Percentiles rank a stretch among this genome's conserved stretches.
Conservation (phyloP, 1,140 invertebrate species). For the Heliconius nattereri region DNA sequence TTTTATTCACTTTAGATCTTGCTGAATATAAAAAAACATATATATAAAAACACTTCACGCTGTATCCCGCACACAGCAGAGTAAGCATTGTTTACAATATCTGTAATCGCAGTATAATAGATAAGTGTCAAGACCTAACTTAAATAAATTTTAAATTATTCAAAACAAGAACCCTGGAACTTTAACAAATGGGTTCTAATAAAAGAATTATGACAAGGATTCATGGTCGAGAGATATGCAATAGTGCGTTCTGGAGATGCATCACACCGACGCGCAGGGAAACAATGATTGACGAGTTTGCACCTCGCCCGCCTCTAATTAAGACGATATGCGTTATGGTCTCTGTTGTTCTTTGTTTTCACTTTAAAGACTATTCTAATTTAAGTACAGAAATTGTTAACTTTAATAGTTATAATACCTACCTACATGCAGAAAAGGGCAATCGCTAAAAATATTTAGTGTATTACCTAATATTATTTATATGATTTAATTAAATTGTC, state of each 20-base stretch:
- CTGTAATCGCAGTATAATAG: too few relatives aligned
- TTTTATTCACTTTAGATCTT: not conserved
- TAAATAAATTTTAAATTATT: constrained; percentile 6
- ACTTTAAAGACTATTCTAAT: not conserved
- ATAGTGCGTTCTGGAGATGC: constrained; percentile 64
- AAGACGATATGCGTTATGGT: constrained; percentile 72
- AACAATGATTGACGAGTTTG: constrained; percentile 79
- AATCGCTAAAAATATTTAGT: not conserved
- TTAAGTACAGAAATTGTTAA: not conserved
- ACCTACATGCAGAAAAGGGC: too few relatives aligned
- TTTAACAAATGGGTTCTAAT: constrained; percentile 34
- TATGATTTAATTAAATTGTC: not conserved
- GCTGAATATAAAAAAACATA: not conserved
- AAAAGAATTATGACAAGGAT: constrained; percentile 57
- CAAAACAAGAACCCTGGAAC: not conserved
- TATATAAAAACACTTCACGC: too few relatives aligned
- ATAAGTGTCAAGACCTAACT: not conserved
- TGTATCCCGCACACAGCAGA: too few relatives aligned
- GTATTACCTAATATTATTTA: too few relatives aligned
- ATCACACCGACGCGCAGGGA: constrained; percentile 60
- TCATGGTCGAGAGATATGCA: constrained; percentile 55
- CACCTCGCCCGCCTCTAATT: constrained; percentile 77
- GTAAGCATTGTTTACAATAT: too few relatives aligned
- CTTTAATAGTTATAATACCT: not conserved
- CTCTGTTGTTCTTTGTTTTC: constrained; percentile 43